Conservation (phyloP, 2,888 invertebrate species). For the Brachypalpus laphriformis region DNA sequence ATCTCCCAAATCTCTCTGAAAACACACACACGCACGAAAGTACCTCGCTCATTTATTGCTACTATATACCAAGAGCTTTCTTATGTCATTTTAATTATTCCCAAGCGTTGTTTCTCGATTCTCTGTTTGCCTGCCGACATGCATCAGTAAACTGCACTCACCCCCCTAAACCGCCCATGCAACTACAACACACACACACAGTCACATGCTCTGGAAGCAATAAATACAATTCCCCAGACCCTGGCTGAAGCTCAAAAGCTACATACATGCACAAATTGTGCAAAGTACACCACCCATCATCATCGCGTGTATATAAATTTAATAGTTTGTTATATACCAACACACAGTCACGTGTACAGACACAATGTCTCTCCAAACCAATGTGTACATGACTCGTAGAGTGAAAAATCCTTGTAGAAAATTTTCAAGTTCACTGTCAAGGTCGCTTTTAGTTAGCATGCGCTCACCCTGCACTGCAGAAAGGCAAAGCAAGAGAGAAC, state of each 20-base stretch:
- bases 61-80: constrained; percentile 10
- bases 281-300: background rate
- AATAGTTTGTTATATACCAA: constrained; percentile 34
- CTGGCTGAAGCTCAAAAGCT: constrained; percentile 43
- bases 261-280: background rate
- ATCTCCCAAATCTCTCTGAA: background rate
- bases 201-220: background rate
- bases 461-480: constrained; percentile 88
- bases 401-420: constrained; percentile 80
- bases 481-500: constrained; percentile 80
- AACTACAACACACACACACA: background rate
- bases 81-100: constrained; percentile 18
- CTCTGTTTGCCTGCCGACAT: background rate
- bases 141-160: constrained; percentile 40
- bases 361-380: constrained; percentile 60
- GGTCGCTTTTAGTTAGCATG: constrained; percentile 88
- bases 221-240: constrained; percentile 34
- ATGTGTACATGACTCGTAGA: constrained; percentile 66
- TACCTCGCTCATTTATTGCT: background rate
- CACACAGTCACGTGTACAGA: constrained; percentile 71
- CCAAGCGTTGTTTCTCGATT: background rate
- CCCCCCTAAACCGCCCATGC: background rate
- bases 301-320: background rate
- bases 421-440: constrained; percentile 92
- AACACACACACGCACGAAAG: background rate